These are phyloP conservation scores for Pseudopleuronectes americanus DNA, from an alignment of 2,797 vertebrate genomes.

Conservation along the genomic window DNA sequence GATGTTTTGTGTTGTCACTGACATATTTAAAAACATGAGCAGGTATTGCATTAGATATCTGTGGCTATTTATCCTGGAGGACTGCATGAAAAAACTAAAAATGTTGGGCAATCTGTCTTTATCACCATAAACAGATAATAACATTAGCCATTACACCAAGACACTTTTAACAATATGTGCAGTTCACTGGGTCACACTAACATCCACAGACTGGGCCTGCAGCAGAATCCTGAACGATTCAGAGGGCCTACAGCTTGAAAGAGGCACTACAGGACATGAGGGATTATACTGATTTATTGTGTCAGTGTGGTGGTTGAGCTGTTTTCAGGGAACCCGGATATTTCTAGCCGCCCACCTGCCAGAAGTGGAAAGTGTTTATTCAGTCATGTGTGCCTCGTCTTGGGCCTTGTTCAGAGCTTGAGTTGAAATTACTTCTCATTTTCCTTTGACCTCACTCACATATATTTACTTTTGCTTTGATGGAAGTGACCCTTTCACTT, in stretches of 20 bases:
- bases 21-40: slow-evolving; percentile 14
- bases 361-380: background rate
- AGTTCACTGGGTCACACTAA: slow-evolving; percentile 29
- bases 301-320: slow-evolving; percentile 6
- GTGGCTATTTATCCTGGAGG: background rate
- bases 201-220: slow-evolving; percentile 14
- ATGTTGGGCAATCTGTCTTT: slow-evolving; percentile 21
- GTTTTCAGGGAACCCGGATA: slow-evolving; percentile 10
- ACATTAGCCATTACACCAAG: slow-evolving; percentile 17
- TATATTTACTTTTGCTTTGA: background rate
- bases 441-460: slow-evolving; percentile 8
- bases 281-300: slow-evolving; percentile 9
- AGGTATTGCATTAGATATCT: slow-evolving; percentile 7
- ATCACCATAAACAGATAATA: slow-evolving; percentile 13
- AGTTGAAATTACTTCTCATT: slow-evolving; percentile 3
- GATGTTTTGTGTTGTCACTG: slow-evolving; percentile 3
- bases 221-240: slow-evolving; percentile 31
- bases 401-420: slow-evolving; percentile 3
- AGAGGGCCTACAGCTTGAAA: slow-evolving; percentile 1
- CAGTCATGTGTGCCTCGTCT: background rate
- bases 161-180: slow-evolving; percentile 31
- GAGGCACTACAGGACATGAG: background rate
- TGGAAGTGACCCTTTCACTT: background rate
- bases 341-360: background rate
- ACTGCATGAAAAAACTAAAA: background rate